Conservation (phyloP, 2,888 invertebrate species). For the Metallyticus violacea region DNA sequence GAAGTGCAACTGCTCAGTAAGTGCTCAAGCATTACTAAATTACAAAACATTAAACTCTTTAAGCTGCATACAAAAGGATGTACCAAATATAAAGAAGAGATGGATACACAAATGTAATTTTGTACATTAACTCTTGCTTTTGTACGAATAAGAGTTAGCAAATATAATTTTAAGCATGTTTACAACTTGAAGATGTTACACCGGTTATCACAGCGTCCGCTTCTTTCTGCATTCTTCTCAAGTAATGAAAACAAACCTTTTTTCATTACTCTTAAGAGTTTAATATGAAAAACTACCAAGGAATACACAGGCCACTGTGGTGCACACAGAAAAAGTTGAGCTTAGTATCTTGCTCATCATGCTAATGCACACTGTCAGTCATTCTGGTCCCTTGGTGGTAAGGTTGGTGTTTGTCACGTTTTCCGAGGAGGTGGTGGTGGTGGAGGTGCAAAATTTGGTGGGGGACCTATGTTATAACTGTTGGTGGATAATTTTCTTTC, state of each 20-base stretch:
- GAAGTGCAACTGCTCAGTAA: not conserved
- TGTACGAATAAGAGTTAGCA: not conserved
- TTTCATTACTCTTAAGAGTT: not conserved
- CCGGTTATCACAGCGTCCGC: not conserved
- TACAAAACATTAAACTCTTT: not conserved
- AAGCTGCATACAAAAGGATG: not conserved
- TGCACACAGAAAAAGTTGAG: not conserved
- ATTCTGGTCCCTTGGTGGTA: not conserved
- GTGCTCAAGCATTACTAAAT: not conserved
- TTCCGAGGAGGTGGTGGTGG: conserved; percentile 37
- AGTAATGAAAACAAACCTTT: not conserved
- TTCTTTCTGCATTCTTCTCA: not conserved
- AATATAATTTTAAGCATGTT: not conserved
- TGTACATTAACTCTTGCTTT: not conserved
- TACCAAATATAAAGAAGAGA: not conserved
- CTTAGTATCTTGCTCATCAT: not conserved
- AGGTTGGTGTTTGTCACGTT: conserved; percentile 27
- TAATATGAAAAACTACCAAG: not conserved
- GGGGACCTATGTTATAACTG: conserved; percentile 36
- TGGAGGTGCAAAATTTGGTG: conserved; percentile 36
- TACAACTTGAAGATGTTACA: not conserved
- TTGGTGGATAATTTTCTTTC: conserved; percentile 39
- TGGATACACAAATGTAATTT: not conserved
- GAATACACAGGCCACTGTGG: not conserved
- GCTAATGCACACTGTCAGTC: not conserved